A percentile compares a stretch with the other conserved stretches of the same genome.
Evolutionary conservation across 2,888 invertebrate genomes (phyloP).

Genomic region (Apodemia mormo): DNA sequence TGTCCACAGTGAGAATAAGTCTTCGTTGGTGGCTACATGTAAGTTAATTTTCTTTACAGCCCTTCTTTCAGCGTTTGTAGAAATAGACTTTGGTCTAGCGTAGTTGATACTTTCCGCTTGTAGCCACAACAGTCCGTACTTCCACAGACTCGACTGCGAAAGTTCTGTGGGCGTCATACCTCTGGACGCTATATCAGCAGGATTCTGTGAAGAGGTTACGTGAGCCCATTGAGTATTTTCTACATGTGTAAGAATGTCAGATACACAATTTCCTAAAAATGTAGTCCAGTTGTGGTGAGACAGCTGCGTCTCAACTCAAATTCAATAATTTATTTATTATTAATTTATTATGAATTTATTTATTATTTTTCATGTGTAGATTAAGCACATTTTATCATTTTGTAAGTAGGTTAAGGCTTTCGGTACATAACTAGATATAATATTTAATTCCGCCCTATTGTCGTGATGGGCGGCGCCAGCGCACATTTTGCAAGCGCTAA

Average conservation of each 20-base stretch:
- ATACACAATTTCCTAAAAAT: conserved; percentile 34
- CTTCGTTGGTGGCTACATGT: background rate
- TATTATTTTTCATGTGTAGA: no score
- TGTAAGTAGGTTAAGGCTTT: no score
- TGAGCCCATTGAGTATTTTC: conserved; percentile 22
- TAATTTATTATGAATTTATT: no score
- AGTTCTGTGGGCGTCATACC: conserved; percentile 14
- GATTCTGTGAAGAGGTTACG: no score
- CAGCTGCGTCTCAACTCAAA: no score
- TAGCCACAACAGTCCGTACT: background rate
- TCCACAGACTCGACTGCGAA: conserved; percentile 14
- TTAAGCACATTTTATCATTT: no score
- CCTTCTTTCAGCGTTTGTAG: background rate
- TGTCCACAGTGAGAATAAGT: background rate
- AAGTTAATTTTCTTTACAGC: background rate
- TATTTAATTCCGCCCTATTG: no score
- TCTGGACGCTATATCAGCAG: conserved; percentile 28
- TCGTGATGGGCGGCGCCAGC: no score
- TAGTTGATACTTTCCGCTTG: background rate
- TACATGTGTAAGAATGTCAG: conserved; percentile 33
- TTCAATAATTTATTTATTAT: no score
- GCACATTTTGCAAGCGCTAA: no score
- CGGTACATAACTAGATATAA: no score
- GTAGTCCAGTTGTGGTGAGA: no score
- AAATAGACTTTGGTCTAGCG: background rate